Evolutionary conservation across 2,113 vertebrate species (phyloP).

Genomic region (Rhea americana): DNA sequence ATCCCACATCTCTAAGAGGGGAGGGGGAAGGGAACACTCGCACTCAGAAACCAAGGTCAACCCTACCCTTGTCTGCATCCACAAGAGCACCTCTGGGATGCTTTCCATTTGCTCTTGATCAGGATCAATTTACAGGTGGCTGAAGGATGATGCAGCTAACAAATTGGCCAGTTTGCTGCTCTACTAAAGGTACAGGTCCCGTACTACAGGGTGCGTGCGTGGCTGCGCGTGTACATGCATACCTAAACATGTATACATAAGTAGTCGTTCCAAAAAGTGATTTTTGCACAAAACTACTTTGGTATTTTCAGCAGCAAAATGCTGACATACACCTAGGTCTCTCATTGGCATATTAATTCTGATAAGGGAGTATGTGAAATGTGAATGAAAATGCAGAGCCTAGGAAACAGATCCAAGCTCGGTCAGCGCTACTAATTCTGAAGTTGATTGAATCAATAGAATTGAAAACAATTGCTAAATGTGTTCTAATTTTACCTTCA

Average conservation of each 20-base stretch:
- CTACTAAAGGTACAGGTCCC: not conserved
- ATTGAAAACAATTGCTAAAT: not conserved
- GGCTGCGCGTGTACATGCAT: not conserved
- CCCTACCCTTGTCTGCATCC: not conserved
- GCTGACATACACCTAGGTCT: rapidly evolving
- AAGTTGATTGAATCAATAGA: not conserved
- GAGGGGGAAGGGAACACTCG: not conserved
- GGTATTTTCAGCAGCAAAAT: not conserved
- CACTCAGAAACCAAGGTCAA: not conserved
- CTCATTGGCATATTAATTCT: not conserved
- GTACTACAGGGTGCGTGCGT: not conserved
- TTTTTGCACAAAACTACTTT: not conserved
- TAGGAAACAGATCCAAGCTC: not conserved
- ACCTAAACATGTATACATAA: not conserved
- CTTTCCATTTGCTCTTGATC: not conserved
- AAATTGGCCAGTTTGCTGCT: not conserved
- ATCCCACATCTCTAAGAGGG: not conserved
- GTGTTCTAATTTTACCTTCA: not conserved
- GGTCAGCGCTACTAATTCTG: not conserved
- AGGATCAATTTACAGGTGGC: not conserved
- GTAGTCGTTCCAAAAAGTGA: not conserved
- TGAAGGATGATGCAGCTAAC: not conserved
- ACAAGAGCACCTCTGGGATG: not conserved
- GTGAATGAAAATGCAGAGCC: not conserved
- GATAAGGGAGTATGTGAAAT: not conserved